These are phyloP conservation scores for Elanoides forficatus DNA, from an alignment of 2,113 vertebrate species.

Conservation along the genomic window DNA sequence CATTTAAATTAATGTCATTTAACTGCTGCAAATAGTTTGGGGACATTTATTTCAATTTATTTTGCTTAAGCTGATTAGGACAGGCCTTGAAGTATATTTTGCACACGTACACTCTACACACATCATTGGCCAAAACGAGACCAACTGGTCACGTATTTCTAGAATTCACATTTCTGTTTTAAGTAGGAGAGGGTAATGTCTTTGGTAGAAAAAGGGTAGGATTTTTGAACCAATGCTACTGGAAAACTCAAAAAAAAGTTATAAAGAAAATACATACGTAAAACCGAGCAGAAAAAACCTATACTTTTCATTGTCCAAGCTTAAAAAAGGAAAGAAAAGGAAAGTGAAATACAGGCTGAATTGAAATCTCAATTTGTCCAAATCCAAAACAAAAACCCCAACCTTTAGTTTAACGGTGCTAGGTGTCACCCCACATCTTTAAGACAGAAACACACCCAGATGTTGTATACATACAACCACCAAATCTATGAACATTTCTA, in stretches of 20 bases:
- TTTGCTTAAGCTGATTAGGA: slow-evolving; percentile 38
- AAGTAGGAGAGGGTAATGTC: neutral
- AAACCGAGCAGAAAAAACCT: neutral
- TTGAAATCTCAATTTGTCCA: neutral
- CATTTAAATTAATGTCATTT: slow-evolving; percentile 49
- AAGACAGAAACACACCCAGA: neutral
- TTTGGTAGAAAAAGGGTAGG: neutral
- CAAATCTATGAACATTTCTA: neutral
- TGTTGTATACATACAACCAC: neutral
- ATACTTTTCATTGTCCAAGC: neutral
- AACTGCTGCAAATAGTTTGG: slow-evolving; percentile 10
- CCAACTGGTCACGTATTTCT: neutral
- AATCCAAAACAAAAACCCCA: neutral
- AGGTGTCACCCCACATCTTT: neutral
- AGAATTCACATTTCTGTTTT: neutral
- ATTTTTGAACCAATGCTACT: neutral
- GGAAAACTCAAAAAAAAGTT: neutral
- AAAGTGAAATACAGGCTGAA: neutral
- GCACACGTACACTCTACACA: neutral
- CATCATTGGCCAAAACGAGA: neutral
- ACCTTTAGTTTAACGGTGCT: neutral
- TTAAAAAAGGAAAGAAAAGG: neutral
- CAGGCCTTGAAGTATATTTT: slow-evolving; percentile 2
- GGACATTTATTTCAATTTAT: slow-evolving; percentile 35
- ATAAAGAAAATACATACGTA: neutral